Base-by-base conservation (phyloP, 2,797 vertebrate species). In the Danio albolineatus region DNA sequence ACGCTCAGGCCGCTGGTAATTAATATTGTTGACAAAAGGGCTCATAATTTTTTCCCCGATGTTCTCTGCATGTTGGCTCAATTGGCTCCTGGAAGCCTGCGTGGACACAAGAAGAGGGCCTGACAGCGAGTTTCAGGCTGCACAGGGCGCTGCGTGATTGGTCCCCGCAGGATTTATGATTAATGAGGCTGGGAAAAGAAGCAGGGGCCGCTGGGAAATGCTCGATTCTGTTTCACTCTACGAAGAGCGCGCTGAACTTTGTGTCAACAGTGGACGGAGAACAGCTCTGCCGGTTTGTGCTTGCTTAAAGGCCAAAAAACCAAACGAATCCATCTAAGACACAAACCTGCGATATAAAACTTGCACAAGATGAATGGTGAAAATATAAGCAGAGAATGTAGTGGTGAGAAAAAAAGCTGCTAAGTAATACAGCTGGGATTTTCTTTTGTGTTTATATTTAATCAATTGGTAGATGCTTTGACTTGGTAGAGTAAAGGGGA, bases 101-200 rank as follows among this genome's bases (percentile, higher is more conserved):
- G 73, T 77, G 78, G 71, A 81, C 73, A 78, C 80, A 81, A 76
- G 74, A 85, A 85, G 66, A 78, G 43, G 46, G 69, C 57, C 74
- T 80, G 78, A 83, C 79, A 82, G 82, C 76, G 59, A 36, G 74
- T 77, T 85, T 86, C 60, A 28, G 71, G 79, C 76, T 65, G 80
- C 76, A 59, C 49, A 81, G 70, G 66, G 56, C 66, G 44, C 73
- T 69, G 46, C 21, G 8, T 83, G 85, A 89, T 89, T 91, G 79
- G 82, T 81, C 78, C 82, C 85, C 38, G 78, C 80, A 83, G 81
- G 51, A 60, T 59, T 71, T 49, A 82, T 90, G 89, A 91, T 93
- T 90, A 91, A 91, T 88, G 88, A 78, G 80, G 81, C 86, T 85
- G 83, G 86, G 87, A 91, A 90, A 76, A 89, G 51, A 81, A 83